Base-by-base conservation (phyloP, 2,113 vertebrate species). In the Psammodynastes pulverulentus region DNA sequence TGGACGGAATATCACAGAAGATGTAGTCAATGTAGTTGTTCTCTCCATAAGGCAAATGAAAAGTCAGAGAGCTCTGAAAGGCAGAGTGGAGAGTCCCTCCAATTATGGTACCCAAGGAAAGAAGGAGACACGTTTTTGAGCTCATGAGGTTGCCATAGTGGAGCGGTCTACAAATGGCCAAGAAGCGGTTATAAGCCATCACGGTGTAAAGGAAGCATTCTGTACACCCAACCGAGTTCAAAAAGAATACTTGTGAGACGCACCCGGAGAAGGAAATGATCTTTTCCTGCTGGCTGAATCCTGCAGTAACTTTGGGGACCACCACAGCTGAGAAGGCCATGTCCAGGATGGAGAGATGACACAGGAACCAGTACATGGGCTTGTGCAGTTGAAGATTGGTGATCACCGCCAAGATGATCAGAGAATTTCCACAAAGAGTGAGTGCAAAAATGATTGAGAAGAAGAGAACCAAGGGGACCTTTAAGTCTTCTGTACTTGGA, bases 281-380 rank as follows among this genome's bases (percentile, higher is more conserved):
- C 39, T 86, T 92, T 6, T 90, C 96, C 1, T 93, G 88, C 26
- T 84, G 72, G 39, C 96, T 90, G 58, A 97, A 97, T 34, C 96
- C 96, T 86, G 95, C 46, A 26, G 96, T 86, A 95, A 97, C 95
- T 89, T 96, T 97, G 85, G 96, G 96, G 1, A 97, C 96, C 49
- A 95, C 95, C 24, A 94, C 96, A 85, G 93, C 94, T 9, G 96
- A 97, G 85, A 96, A 95, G 26, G 95, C 96, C 93, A 97, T 94
- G 54, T 97, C 96, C 90, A 97, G 89, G 87, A 97, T 93, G 45
- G 96, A 97, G 48, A 97, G 93, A 23, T 97, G 96, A 79, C 95
- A 96, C 0, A 97, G 93, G 89, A 96, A 97, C 94, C 95, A 97
- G 67, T 96, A 97, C 96, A 97, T 97, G 58, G 95, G 96, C 5